Evolutionary conservation across 1,140 invertebrate genomes (phyloP).

Genomic region (Copidosoma floridanum): DNA sequence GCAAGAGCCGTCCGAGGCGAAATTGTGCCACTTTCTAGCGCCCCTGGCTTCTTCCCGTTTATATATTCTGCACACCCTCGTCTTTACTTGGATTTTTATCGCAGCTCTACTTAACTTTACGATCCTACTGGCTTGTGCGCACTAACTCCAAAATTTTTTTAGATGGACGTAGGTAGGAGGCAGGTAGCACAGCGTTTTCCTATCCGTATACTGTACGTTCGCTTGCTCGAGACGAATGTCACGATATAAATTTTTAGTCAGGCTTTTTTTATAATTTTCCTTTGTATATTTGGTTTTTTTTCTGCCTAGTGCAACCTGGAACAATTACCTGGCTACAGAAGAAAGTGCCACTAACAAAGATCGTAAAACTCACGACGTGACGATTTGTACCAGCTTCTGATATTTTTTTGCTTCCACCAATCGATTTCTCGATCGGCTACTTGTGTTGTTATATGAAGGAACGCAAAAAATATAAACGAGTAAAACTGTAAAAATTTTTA

Average conservation of each 20-base stretch:
- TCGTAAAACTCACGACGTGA: background rate
- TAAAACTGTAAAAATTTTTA: too few relatives aligned
- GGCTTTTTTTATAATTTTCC: background rate
- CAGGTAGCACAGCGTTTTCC: too few relatives aligned
- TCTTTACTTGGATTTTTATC: conserved; percentile 24
- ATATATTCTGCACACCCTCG: background rate
- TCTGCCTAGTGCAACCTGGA: conserved; percentile 16
- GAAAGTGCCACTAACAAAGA: conserved; percentile 16
- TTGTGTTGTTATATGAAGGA: too few relatives aligned
- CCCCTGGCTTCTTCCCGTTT: background rate
- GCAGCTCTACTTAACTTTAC: conserved; percentile 41
- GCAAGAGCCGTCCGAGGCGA: conserved; percentile 26
- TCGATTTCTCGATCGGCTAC: too few relatives aligned
- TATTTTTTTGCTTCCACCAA: too few relatives aligned
- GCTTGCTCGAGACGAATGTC: conserved; percentile 5
- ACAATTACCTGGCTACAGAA: background rate
- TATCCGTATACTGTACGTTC: too few relatives aligned
- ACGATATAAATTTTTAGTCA: conserved; percentile 27
- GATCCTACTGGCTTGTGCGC: conserved; percentile 8
- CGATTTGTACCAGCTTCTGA: background rate
- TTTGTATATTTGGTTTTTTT: background rate
- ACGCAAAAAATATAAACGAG: too few relatives aligned
- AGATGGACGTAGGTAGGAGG: too few relatives aligned
- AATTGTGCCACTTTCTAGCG: conserved; percentile 18
- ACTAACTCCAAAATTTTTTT: too few relatives aligned